Evolutionary conservation across 2,797 vertebrate genomes (phyloP), one percentile per base, ranked within the genome.

Genomic region (Potorous gilbertii): DNA sequence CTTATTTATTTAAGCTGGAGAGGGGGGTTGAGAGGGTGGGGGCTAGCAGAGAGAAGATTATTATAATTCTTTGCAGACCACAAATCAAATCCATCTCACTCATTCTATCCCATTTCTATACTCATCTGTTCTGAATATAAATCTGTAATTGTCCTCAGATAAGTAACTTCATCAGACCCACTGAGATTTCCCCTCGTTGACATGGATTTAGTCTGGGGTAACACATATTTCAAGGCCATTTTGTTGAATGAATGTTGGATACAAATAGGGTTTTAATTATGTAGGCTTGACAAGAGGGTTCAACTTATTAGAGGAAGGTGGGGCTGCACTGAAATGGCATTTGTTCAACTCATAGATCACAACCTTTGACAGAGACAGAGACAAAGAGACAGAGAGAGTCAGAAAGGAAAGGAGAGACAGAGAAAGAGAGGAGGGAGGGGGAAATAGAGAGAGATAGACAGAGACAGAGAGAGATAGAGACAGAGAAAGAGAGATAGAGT

Each of bases 111-210:
- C 29, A 21, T 62, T 96, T 96, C 90, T 27, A 13, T 66, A 92
- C 40, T 95, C 62, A 62, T 90, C n/a, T 66, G 12, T 27, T 90
- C 92, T 91, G 3, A 97, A 95, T n/a, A 92, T 62, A 93, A 97
- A 59, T 87, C 56, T 27, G 5, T 8, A 40, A 90, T 0, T 4
- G 0, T 96, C 57, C 29, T 94, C 66, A 46, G 3, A 90, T 28
- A 90, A 34, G 10, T 46, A 9, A 4, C 3, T 92, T 90, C 4
- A 0, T 0, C 0, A 40, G 11, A 90, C 1, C 5, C 50, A 12
- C 40, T 55, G 57, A 95, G 34, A 90, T 66, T 55, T 90, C 55
- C 50, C 55, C 90, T 55, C 55, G 14, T 6, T 95, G 57, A 94
- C 52, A 89, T 66, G 10, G 91, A 94, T 93, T 57, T 91, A 54